phyloP scores from a whole-genome alignment of 2,113 vertebrate species.

The Murina feae region DNA sequence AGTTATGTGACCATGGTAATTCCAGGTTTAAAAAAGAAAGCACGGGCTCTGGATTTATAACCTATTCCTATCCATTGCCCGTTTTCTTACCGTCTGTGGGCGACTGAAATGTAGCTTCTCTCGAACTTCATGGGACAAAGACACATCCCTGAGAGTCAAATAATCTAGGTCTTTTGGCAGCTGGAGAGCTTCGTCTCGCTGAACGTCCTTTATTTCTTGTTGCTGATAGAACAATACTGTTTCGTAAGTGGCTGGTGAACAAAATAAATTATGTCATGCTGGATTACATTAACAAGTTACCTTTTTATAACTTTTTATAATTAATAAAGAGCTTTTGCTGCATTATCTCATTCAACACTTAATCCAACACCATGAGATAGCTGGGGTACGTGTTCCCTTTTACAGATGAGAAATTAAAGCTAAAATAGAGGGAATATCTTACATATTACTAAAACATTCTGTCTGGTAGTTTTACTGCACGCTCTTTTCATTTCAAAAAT shows the following conservation, averaged over 20 bases:
- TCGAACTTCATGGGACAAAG: slow-evolving; percentile 89
- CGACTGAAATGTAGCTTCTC: slow-evolving; percentile 87
- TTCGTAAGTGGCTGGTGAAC: slow-evolving; percentile 85
- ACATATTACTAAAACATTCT: background rate
- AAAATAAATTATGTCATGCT: slow-evolving; percentile 33
- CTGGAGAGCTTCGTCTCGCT: slow-evolving; percentile 86
- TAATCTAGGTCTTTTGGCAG: slow-evolving; percentile 91
- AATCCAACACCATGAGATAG: background rate
- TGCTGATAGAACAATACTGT: slow-evolving; percentile 82
- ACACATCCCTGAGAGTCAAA: slow-evolving; percentile 83
- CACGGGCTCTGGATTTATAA: background rate
- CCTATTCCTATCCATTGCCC: background rate
- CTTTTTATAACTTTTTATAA: background rate
- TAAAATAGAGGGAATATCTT: background rate
- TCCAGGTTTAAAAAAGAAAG: slow-evolving; percentile 12
- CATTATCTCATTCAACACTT: background rate
- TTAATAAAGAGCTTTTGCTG: background rate
- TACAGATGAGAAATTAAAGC: background rate
- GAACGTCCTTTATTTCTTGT: slow-evolving; percentile 90
- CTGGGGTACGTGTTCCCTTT: background rate
- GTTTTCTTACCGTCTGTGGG: slow-evolving; percentile 88
- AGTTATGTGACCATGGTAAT: background rate
- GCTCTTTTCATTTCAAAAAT: background rate
- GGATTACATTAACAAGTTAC: background rate
- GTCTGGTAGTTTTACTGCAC: background rate